Evolutionary conservation across 2,888 invertebrate species (phyloP).

Genomic region (Drosophila helvetica): DNA sequence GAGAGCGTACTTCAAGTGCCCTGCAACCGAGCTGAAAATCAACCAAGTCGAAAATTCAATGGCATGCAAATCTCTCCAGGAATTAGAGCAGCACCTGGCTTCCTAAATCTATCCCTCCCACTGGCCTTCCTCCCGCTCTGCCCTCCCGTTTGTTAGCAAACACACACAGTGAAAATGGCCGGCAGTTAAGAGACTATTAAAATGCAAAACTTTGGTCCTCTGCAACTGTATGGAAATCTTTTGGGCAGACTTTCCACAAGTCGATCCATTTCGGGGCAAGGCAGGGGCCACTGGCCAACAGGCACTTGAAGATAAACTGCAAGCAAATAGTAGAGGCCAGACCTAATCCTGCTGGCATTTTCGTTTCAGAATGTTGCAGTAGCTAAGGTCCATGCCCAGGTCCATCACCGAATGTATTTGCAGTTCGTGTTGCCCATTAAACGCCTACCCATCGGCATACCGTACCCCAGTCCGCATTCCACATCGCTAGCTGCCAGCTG

Average conservation of each 20-base stretch:
- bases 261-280: constrained; percentile 7
- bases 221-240: constrained; percentile 13
- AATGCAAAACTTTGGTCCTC: constrained; percentile 62
- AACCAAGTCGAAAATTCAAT: constrained; percentile 38
- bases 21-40: constrained; percentile 31
- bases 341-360: constrained; percentile 46
- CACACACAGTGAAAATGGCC: constrained; percentile 26
- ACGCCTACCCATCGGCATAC: constrained; percentile 40
- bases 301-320: constrained; percentile 46
- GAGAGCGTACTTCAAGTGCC: constrained; percentile 16
- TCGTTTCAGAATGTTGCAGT: constrained; percentile 47
- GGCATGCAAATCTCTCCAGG: constrained; percentile 25
- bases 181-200: constrained; percentile 63
- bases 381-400: no score
- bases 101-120: background rate
- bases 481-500: background rate
- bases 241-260: constrained; percentile 26
- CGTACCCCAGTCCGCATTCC: background rate
- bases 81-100: constrained; percentile 7
- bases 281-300: constrained; percentile 15
- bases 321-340: constrained; percentile 29
- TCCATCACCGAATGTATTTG: constrained; percentile 23
- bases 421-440: constrained; percentile 50
- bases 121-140: constrained; percentile 2
- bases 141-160: constrained; percentile 38